These are phyloP conservation scores for Lasaia peninsularis DNA, from an alignment of 1,140 invertebrate genomes.

Conservation along the genomic window DNA sequence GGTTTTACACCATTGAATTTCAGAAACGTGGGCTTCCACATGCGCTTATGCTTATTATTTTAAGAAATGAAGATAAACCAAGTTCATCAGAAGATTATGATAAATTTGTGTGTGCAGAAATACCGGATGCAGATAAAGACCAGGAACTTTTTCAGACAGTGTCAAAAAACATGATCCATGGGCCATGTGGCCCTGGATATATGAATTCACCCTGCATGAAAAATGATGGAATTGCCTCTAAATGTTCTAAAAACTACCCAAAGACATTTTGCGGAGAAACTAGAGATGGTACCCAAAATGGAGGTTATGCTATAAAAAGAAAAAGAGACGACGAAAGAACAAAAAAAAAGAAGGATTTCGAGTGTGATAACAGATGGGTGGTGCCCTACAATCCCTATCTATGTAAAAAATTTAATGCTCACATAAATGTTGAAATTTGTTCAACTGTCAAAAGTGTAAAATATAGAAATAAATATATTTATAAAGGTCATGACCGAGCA, in stretches of 20 bases:
- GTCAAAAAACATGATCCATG: conserved; percentile 3
- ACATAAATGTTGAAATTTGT: not conserved
- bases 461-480: conserved; percentile 2
- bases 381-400: too few species aligned
- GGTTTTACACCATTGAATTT: not conserved
- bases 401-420: not conserved
- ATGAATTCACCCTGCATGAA: not conserved
- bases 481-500: not conserved
- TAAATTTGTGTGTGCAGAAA: conserved; percentile 13
- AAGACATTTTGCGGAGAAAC: not conserved
- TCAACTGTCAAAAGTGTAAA: not conserved
- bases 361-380: not conserved
- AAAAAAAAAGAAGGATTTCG: not conserved
- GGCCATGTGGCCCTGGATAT: not conserved
- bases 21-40: not conserved
- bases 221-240: not conserved
- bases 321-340: not conserved
- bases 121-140: conserved; percentile 3
- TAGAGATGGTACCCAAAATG: not conserved
- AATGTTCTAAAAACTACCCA: not conserved
- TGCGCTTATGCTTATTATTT: not conserved
- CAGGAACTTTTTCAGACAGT: conserved; percentile 12
- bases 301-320: not conserved
- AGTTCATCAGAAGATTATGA: conserved; percentile 7
- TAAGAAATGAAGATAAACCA: conserved; percentile 1